A percentile compares a stretch with the other conserved stretches of the same genome.
phyloP scores from a whole-genome alignment of 1,140 invertebrate species.

The Plodia interpunctella region DNA sequence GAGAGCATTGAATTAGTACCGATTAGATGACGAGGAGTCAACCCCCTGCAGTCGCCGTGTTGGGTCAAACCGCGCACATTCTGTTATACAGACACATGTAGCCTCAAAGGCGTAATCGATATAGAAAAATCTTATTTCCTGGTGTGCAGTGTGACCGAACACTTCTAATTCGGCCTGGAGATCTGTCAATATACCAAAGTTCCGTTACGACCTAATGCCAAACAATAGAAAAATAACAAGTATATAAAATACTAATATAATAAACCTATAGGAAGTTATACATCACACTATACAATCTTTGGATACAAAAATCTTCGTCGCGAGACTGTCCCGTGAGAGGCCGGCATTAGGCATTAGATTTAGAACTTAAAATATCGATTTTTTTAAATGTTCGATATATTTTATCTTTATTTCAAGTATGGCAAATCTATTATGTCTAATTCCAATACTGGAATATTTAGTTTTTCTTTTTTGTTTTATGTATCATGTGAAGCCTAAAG shows the following conservation, averaged over 20 bases:
- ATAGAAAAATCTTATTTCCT: slow-evolving; percentile 1
- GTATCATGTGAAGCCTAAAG: not conserved
- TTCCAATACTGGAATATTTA: no score
- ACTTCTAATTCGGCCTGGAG: slow-evolving; percentile 48
- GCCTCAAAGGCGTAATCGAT: not conserved
- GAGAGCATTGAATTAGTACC: slow-evolving; percentile 12
- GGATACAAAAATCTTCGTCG: slow-evolving; percentile 64
- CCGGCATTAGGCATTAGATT: not conserved
- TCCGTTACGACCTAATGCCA: slow-evolving; percentile 46
- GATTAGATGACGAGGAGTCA: not conserved
- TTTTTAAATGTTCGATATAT: no score
- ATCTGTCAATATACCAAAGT: slow-evolving; percentile 52
- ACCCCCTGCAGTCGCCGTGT: not conserved
- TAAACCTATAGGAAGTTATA: slow-evolving; percentile 69
- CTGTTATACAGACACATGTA: slow-evolving; percentile 11
- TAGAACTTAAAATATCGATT: not conserved
- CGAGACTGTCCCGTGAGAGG: slow-evolving; percentile 13
- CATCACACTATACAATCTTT: slow-evolving; percentile 73
- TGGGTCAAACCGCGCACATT: not conserved
- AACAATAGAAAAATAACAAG: slow-evolving; percentile 66
- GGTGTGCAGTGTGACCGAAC: slow-evolving; percentile 11
- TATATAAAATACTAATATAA: slow-evolving; percentile 69
- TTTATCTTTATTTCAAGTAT: no score
- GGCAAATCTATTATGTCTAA: no score
- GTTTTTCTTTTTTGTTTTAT: not conserved